Evolutionary conservation across 1,140 invertebrate genomes (phyloP).

Genomic region (Zaprionus davidi): DNA sequence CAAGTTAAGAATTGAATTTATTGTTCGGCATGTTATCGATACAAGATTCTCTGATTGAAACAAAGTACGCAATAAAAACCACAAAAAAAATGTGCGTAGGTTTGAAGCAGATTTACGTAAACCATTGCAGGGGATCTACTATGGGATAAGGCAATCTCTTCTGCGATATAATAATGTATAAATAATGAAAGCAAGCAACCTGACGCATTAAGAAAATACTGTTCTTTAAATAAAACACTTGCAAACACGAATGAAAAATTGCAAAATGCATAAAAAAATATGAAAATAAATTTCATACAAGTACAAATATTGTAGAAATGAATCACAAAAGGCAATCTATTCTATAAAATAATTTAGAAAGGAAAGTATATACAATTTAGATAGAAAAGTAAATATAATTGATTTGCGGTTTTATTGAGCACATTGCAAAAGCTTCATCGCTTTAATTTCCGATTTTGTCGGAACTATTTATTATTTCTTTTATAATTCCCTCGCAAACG

Average conservation of each 20-base stretch:
- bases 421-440: neutral
- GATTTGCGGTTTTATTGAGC: neutral
- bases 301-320: too few species aligned
- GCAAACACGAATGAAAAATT: neutral
- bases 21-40: neutral
- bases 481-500: neutral
- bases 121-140: neutral
- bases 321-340: too few species aligned
- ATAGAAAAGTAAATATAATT: neutral
- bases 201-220: neutral
- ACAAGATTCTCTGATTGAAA: neutral
- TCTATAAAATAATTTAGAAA: neutral
- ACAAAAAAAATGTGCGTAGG: neutral
- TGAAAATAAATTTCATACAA: neutral
- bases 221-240: neutral
- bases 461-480: conserved; percentile 3
- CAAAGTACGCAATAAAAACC: neutral
- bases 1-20: neutral
- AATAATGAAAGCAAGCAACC: neutral
- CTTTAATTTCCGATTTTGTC: neutral
- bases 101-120: neutral
- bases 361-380: neutral
- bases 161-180: neutral
- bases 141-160: neutral
- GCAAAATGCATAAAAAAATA: neutral